Evolutionary conservation across 1,140 invertebrate species (phyloP), one percentile per base, ranked within the genome.

Genomic region (Drosophila jambulina): DNA sequence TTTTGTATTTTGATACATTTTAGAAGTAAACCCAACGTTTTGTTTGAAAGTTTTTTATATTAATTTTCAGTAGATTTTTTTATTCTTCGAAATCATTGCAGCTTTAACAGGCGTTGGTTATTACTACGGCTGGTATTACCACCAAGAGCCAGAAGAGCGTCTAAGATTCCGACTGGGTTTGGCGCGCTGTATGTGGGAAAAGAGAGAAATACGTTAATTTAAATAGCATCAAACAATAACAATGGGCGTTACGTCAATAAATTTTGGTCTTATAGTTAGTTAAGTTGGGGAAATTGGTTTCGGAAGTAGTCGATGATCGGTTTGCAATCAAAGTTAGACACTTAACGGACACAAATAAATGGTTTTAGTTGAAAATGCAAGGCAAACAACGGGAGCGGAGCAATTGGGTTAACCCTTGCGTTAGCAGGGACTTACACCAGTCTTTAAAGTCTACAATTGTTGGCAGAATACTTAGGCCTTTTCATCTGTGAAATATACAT

Each of bases 401-500:
- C 53, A 29, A 21, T 43, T 51, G 53, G 42, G 49, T 38, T 46
- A 45, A 34, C 36, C 38, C 53, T 34, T 58, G 48, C 45, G 29
- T n/a, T 36, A 29, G 46, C 61, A 72, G 36, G 65, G 32, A 85
- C 82, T 84, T 85, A 81, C 82, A 71, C 45, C 71, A 80, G 49
- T 34, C 46, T 76, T 60, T 29, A 65, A 32, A 72, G 23, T 27
- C 53, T 40, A 71, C 12, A 38, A 34, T 48, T 70, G 53, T 29
- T 17, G 27, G 23, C 27, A 36, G 29, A 42, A 70, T 19, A 51
- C 43, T 70, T 88, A 83, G 15, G 51, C 15, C 69, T 84, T 92
- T 27, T 92, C 90, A 91, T 92, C 91, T 92, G 91, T 51, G 87
- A 87, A 76, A 78, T 48, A 78, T 25, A 70, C 74, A 60, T 38